Percentiles rank a stretch among this genome's conserved stretches.
Conservation (phyloP, 1,140 invertebrate genomes). For the Sogatella furcifera region DNA sequence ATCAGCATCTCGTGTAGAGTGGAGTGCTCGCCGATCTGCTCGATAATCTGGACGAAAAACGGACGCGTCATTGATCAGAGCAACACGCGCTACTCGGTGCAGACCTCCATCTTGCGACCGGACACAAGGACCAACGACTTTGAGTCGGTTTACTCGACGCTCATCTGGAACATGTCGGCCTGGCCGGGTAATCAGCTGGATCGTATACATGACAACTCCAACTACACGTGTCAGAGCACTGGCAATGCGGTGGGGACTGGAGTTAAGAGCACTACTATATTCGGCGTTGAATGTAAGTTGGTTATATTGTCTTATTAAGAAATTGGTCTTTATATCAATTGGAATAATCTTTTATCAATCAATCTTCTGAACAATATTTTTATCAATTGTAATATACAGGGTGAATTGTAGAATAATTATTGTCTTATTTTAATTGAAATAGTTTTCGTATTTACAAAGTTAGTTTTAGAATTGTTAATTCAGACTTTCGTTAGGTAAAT, state of each 20-base stretch:
- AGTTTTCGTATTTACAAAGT: too few species aligned
- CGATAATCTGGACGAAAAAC: constrained; percentile 73
- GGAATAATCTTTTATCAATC: too few species aligned
- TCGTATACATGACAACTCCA: constrained; percentile 60
- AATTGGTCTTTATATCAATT: too few species aligned
- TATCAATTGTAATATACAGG: too few species aligned
- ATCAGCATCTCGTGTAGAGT: constrained; percentile 76
- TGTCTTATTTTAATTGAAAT: too few species aligned
- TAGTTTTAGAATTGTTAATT: too few species aligned
- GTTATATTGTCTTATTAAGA: too few species aligned
- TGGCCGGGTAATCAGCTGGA: constrained; percentile 70
- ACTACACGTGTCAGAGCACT: constrained; percentile 73
- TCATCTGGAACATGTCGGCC: constrained; percentile 70
- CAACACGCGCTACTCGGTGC: constrained; percentile 52
- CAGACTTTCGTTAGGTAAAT: too few species aligned
- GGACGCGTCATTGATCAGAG: constrained; percentile 45
- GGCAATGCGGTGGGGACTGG: constrained; percentile 56
- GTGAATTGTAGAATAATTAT: too few species aligned
- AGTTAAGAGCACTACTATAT: constrained; percentile 67
- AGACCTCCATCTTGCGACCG: constrained; percentile 48
- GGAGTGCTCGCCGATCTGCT: constrained; percentile 76
- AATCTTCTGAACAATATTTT: too few species aligned
- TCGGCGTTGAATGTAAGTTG: constrained; percentile 79
- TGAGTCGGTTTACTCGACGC: constrained; percentile 72
- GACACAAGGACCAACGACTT: constrained; percentile 71